Evolutionary conservation across 2,888 invertebrate genomes (phyloP).

Genomic region (Torymus auratus): DNA sequence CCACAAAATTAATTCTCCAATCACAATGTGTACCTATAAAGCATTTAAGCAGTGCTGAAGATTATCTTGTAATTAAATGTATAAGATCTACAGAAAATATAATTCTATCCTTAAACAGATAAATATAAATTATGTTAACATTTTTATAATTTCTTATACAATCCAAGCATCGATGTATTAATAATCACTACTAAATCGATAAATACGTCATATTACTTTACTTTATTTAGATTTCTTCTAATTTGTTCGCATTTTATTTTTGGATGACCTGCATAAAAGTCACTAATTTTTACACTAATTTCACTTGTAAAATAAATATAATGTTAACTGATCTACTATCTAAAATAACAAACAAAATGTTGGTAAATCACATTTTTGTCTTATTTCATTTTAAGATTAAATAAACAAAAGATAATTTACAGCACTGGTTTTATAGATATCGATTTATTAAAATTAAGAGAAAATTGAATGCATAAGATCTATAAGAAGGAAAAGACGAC

Average conservation of each 20-base stretch:
- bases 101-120: background rate
- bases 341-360: conserved; percentile 8
- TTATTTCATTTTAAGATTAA: background rate
- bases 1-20: conserved; percentile 26
- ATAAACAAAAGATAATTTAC: conserved; percentile 38
- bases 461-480: conserved; percentile 28
- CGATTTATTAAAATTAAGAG: conserved; percentile 30
- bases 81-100: conserved; percentile 2
- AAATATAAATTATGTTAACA: conserved; percentile 3
- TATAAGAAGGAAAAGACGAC: conserved; percentile 33
- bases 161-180: background rate
- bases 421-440: conserved; percentile 37
- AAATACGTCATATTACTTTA: background rate
- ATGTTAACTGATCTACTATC: background rate
- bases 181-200: background rate
- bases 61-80: conserved; percentile 30
- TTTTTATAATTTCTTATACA: conserved; percentile 15
- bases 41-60: conserved; percentile 42
- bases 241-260: background rate
- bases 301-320: too few relatives aligned
- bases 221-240: background rate
- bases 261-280: background rate
- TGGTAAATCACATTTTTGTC: conserved; percentile 2
- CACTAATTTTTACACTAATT: too few relatives aligned
- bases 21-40: conserved; percentile 29